Percentiles rank a stretch among this genome's conserved stretches.
Evolutionary conservation across 2,113 vertebrate genomes (phyloP).

Genomic region (Psittacula cyanocephala): DNA sequence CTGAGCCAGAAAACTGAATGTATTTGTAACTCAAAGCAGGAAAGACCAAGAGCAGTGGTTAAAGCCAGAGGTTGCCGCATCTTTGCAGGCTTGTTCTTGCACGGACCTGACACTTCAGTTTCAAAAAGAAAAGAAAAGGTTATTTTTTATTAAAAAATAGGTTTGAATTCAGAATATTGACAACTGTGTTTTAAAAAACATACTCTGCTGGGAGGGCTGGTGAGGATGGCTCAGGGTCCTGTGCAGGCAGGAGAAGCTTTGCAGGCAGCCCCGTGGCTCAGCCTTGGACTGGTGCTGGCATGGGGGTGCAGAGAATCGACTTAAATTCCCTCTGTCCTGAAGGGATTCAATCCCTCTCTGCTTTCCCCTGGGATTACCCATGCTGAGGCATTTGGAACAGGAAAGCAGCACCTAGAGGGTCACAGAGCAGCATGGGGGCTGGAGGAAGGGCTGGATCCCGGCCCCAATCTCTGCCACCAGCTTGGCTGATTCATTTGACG

Average conservation of each 20-base stretch:
- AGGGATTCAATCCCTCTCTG: not conserved
- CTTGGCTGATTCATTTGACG: not conserved
- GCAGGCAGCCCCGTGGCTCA: not conserved
- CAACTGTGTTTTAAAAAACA: not conserved
- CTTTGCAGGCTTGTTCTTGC: not conserved
- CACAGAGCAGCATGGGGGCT: not conserved
- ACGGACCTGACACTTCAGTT: not conserved
- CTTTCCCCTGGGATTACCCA: not conserved
- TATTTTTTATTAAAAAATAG: not conserved
- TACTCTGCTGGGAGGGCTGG: not conserved
- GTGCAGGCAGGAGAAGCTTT: not conserved
- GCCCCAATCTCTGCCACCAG: not conserved
- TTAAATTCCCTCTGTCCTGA: not conserved
- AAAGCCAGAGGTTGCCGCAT: not conserved
- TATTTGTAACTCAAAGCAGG: not conserved
- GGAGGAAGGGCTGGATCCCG: not conserved
- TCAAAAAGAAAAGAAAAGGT: not conserved
- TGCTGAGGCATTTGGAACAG: rapidly evolving
- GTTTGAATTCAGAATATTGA: not conserved
- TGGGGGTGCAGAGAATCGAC: not conserved
- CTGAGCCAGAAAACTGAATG: not conserved
- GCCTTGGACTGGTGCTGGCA: rapidly evolving
- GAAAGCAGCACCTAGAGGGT: rapidly evolving
- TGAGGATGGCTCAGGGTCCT: not conserved
- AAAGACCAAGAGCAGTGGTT: not conserved